Evolutionary conservation across 2,888 invertebrate species (phyloP).

Genomic region (Tholera decimalis): DNA sequence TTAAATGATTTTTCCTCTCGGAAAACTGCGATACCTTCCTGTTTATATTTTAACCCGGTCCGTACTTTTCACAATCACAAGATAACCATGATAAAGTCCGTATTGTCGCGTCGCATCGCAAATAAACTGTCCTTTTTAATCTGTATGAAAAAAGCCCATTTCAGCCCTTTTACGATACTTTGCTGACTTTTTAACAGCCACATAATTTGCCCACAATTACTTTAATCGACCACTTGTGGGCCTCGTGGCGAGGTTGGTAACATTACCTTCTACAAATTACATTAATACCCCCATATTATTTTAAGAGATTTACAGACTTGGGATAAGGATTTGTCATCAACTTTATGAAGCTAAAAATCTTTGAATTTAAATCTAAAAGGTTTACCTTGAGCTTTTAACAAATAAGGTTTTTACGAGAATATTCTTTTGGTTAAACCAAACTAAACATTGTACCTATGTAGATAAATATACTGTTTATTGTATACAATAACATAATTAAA

Average conservation of each 20-base stretch:
- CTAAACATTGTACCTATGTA: too few relatives aligned
- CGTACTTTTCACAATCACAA: conserved; percentile 12
- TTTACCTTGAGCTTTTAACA: conserved; percentile 7
- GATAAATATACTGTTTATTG: too few relatives aligned
- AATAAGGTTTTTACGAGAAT: conserved; percentile 3
- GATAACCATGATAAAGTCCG: conserved; percentile 19
- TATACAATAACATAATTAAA: too few relatives aligned
- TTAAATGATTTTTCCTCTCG: too few relatives aligned
- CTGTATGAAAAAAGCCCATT: conserved; percentile 21
- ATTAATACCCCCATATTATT: conserved; percentile 42
- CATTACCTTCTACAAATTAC: conserved; percentile 49
- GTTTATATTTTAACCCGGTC: neutral
- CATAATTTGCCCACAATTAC: conserved; percentile 61
- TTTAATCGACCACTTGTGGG: conserved; percentile 61
- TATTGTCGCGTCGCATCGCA: neutral
- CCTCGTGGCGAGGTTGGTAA: conserved; percentile 15
- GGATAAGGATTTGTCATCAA: conserved; percentile 7
- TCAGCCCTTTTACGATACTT: conserved; percentile 30
- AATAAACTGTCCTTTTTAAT: conserved; percentile 31
- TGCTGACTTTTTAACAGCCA: conserved; percentile 51
- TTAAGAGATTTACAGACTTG: conserved; percentile 25
- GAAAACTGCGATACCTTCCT: too few relatives aligned
- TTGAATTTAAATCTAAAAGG: neutral
- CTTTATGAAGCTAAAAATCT: conserved; percentile 18
- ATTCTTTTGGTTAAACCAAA: neutral